Conservation (phyloP, 2,797 vertebrate species). For the Chaenodraco wilsoni region DNA sequence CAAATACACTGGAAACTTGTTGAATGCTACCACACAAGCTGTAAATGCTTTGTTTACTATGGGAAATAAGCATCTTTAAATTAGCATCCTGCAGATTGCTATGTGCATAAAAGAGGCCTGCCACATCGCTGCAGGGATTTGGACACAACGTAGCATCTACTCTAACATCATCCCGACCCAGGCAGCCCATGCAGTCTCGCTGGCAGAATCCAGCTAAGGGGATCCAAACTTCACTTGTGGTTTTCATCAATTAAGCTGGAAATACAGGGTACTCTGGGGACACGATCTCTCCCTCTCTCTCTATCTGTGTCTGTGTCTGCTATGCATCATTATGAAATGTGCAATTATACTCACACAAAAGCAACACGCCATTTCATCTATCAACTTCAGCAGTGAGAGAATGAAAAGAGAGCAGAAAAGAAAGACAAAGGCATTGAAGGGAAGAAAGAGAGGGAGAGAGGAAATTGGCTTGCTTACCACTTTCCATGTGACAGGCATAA, state of each 20-base stretch:
- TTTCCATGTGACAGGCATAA: slow-evolving; percentile 80
- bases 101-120: slow-evolving; percentile 59
- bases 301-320: slow-evolving; percentile 60
- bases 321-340: slow-evolving; percentile 63
- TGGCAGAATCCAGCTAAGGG: slow-evolving; percentile 66
- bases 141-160: slow-evolving; percentile 53
- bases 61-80: slow-evolving; percentile 68
- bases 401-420: slow-evolving; percentile 45
- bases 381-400: slow-evolving; percentile 31
- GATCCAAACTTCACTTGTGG: slow-evolving; percentile 59
- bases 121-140: slow-evolving; percentile 43
- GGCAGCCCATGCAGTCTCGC: slow-evolving; percentile 38
- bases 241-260: slow-evolving; percentile 66
- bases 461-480: slow-evolving; percentile 63
- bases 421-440: slow-evolving; percentile 55
- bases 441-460: slow-evolving; percentile 35
- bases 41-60: slow-evolving; percentile 75
- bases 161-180: slow-evolving; percentile 39
- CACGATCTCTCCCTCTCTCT: slow-evolving; percentile 36
- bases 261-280: slow-evolving; percentile 61
- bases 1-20: slow-evolving; percentile 43
- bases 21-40: slow-evolving; percentile 69
- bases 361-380: slow-evolving; percentile 53
- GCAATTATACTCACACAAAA: slow-evolving; percentile 61
- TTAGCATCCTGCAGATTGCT: slow-evolving; percentile 73